These are phyloP conservation scores for Dermolepida albohirtum DNA, from an alignment of 2,888 invertebrate genomes.

Conservation along the genomic window DNA sequence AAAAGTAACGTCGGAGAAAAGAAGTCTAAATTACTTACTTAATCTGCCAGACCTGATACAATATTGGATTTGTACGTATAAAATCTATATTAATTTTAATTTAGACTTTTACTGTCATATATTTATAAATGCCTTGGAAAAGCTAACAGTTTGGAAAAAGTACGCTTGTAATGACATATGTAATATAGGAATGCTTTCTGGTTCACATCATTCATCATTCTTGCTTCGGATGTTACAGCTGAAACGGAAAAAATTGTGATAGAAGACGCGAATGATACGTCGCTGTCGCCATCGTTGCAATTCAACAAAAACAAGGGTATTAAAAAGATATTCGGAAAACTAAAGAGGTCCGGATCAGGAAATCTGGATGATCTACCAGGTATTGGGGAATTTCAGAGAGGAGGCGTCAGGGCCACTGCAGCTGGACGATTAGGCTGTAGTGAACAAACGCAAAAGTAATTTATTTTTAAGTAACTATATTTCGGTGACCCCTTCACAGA, in stretches of 20 bases:
- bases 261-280: constrained; percentile 62
- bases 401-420: constrained; percentile 80
- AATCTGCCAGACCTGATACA: no score
- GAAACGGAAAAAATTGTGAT: constrained; percentile 72
- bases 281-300: constrained; percentile 66
- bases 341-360: constrained; percentile 77
- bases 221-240: constrained; percentile 65
- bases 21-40: no score
- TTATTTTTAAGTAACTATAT: constrained; percentile 36
- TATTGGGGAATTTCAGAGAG: constrained; percentile 75
- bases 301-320: constrained; percentile 71
- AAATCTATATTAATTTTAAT: no score
- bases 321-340: constrained; percentile 75
- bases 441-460: constrained; percentile 60
- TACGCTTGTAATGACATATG: no score
- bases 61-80: no score
- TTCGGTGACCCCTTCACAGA: not conserved
- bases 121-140: no score
- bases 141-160: no score
- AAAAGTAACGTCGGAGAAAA: no score
- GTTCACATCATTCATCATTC: no score
- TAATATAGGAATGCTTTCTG: no score
- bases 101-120: no score
- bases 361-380: constrained; percentile 74
- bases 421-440: constrained; percentile 77